A percentile compares a stretch with the other conserved stretches of the same genome.
Evolutionary conservation across 2,797 vertebrate species (phyloP).

Genomic region (Setipinna tenuifilis): DNA sequence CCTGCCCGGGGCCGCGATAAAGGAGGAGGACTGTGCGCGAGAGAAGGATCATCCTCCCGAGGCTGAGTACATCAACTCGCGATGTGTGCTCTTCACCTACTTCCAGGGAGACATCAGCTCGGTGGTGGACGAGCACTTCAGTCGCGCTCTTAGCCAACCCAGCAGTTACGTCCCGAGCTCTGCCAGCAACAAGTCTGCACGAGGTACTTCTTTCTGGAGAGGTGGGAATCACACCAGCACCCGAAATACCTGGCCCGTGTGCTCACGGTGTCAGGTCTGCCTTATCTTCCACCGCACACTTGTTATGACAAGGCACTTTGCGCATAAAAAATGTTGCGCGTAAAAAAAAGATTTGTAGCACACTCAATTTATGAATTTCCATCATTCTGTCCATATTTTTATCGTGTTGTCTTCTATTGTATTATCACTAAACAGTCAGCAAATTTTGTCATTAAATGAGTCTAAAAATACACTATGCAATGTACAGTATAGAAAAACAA

Average conservation of each 20-base stretch:
- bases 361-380: not conserved
- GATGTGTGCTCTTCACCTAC: slow-evolving; percentile 96
- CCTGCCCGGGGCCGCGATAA: slow-evolving; percentile 83
- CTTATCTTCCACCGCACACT: not conserved
- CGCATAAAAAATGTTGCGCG: too few relatives aligned
- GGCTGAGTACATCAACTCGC: slow-evolving; percentile 93
- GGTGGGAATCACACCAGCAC: slow-evolving; percentile 66
- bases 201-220: slow-evolving; percentile 80
- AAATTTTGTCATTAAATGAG: not conserved
- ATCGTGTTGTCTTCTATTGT: not conserved
- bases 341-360: not conserved
- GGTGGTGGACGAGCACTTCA: slow-evolving; percentile 97
- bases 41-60: slow-evolving; percentile 94
- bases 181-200: slow-evolving; percentile 76
- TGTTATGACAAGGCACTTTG: not conserved
- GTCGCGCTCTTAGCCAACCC: slow-evolving; percentile 92
- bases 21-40: slow-evolving; percentile 87
- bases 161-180: slow-evolving; percentile 75
- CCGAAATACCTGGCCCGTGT: slow-evolving; percentile 10
- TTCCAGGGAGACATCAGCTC: slow-evolving; percentile 97
- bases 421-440: not conserved
- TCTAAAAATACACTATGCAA: not conserved
- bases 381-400: not conserved
- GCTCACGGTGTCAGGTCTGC: not conserved
- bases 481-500: not conserved